phyloP scores from a whole-genome alignment of 2,888 invertebrate genomes.

The Hyles lineata region DNA sequence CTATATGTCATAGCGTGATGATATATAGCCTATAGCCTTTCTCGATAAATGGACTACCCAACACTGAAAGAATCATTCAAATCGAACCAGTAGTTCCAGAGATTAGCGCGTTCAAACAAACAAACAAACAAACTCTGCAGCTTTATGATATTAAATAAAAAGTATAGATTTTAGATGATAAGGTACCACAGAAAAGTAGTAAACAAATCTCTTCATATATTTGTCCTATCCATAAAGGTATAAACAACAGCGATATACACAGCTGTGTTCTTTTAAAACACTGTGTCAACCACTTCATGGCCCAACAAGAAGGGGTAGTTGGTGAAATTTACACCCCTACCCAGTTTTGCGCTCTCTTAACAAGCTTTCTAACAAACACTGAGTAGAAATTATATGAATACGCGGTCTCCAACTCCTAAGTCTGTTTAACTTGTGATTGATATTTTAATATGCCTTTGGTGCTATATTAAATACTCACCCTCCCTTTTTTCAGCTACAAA shows the following conservation, averaged over 20 bases:
- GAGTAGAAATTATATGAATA: slow-evolving; percentile 72
- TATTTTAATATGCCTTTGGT: background rate
- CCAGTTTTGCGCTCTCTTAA: slow-evolving; percentile 70
- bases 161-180: too few relatives aligned
- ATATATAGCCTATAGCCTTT: too few relatives aligned
- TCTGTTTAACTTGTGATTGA: slow-evolving; percentile 26
- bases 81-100: too few relatives aligned
- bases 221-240: too few relatives aligned
- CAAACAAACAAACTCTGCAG: too few relatives aligned
- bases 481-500: background rate
- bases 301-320: slow-evolving; percentile 61
- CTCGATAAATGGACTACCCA: too few relatives aligned
- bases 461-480: background rate
- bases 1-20: too few relatives aligned
- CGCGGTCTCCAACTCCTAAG: slow-evolving; percentile 37
- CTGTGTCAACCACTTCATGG: slow-evolving; percentile 45
- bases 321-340: slow-evolving; percentile 74
- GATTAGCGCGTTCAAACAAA: too few relatives aligned
- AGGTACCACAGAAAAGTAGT: too few relatives aligned
- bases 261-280: slow-evolving; percentile 14
- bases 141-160: too few relatives aligned
- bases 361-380: slow-evolving; percentile 78
- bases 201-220: too few relatives aligned
- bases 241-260: background rate
- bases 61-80: too few relatives aligned